A percentile compares a stretch with the other conserved stretches of the same genome.
Evolutionary conservation across 2,113 vertebrate species (phyloP).

Genomic region (Indri indri): DNA sequence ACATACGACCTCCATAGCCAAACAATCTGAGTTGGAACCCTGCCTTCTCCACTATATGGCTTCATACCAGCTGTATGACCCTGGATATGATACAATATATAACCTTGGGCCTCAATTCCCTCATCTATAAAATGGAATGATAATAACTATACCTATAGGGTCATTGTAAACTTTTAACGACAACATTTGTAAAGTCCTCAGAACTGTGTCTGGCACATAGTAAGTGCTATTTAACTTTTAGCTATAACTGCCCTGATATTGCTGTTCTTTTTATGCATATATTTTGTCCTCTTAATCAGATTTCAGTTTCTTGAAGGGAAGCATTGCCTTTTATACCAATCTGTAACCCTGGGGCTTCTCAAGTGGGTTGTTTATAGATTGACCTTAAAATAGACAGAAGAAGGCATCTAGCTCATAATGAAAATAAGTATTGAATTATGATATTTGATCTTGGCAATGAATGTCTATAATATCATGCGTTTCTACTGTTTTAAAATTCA

Average conservation of each 20-base stretch:
- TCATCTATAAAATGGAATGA: neutral
- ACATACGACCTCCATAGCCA: neutral
- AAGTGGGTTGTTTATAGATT: neutral
- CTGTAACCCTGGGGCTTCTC: neutral
- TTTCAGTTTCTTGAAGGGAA: neutral
- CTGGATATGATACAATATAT: neutral
- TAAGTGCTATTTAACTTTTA: neutral
- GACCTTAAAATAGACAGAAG: neutral
- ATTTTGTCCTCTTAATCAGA: neutral
- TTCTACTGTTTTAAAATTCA: constrained; percentile 36
- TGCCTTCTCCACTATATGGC: neutral
- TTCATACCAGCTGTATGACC: neutral
- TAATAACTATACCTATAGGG: neutral
- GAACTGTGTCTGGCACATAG: neutral
- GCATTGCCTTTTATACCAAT: neutral
- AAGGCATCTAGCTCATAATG: neutral
- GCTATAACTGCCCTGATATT: neutral
- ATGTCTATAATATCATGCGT: neutral
- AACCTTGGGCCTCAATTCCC: neutral
- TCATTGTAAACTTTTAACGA: neutral
- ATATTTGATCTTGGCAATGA: neutral
- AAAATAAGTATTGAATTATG: constrained; percentile 12
- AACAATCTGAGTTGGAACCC: neutral
- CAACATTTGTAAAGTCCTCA: neutral
- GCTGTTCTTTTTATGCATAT: neutral